These are phyloP conservation scores for Empidonax traillii DNA, from an alignment of 2,113 vertebrate species.

Conservation along the genomic window DNA sequence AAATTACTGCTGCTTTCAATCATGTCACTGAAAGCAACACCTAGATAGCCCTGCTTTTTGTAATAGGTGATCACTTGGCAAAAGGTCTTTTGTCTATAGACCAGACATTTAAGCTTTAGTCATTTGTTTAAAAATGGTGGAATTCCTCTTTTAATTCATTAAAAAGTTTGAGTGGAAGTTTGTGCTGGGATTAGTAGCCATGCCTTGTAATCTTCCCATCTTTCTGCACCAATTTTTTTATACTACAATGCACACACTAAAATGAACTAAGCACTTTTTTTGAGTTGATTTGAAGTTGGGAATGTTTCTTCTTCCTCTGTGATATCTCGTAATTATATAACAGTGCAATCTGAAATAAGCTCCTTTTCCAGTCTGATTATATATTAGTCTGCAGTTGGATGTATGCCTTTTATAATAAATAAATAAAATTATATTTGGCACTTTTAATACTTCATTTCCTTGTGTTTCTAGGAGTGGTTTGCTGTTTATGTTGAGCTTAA, in stretches of 20 bases:
- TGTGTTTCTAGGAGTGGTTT: conserved; percentile 91
- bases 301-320: not conserved
- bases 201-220: not conserved
- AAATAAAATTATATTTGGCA: not conserved
- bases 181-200: not conserved
- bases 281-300: not conserved
- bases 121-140: not conserved
- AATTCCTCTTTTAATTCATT: not conserved
- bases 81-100: not conserved
- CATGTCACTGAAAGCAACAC: not conserved
- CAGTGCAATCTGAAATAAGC: not conserved
- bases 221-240: not conserved
- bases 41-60: not conserved
- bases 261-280: not conserved
- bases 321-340: not conserved
- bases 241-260: not conserved
- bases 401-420: not conserved
- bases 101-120: not conserved
- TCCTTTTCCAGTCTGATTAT: not conserved
- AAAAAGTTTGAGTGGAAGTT: not conserved
- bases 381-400: not conserved
- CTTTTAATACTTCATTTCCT: not conserved
- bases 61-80: not conserved
- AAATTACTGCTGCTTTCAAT: not conserved
- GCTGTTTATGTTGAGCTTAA: conserved; percentile 98